Base-by-base conservation (phyloP, 2,888 invertebrate species). In the Tetanocera ferruginea region DNA sequence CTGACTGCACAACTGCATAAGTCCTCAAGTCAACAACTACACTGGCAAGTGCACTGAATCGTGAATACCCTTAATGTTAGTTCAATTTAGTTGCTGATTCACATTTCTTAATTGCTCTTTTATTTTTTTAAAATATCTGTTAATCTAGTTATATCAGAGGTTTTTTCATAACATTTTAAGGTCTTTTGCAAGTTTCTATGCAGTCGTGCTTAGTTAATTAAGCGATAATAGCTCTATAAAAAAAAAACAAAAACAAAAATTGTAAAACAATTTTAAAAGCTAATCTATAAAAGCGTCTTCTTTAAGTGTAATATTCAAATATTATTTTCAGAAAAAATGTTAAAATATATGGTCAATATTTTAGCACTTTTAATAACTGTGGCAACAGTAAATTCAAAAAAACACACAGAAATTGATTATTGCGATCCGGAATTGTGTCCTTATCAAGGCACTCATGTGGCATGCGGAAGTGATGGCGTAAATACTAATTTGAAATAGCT, bases 401-500 rank as follows among this genome's bases (percentile, higher is more conserved):
- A 43, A 9, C 2, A 11, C 25, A 60, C 28, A 1, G 55, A 57
- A 14, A 62, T 80, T 4, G 78, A 82, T 52, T 81, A 73, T 57
- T 82, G 82, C 34, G 71, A 80, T 64, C 1, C 37, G 57, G 51
- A 73, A 19, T 60, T 81, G 77, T 82, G 82, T 76, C 82, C 82
- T 0, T 70, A 74, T 76, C 82, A 82, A 72, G 82, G 82, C 25
- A 66, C 34, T 31, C 82, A 82, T 71, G 78, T 82, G 25, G 78
- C 75, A 28, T 82, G 82, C 57, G 71, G 76, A 60, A 79, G 79
- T 64, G 76, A 69, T 23, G 81, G 80, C 25, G 82, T 82, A 78
- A 55, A 69, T 43, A 51, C 8, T 49, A 31, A n/a, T 34, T 3
- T 34, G 31, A 52, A 19, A 49, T 3, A 52, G n/a, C n/a, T n/a